Conservation (phyloP, 2,113 vertebrate species). For the Labeo catla region DNA sequence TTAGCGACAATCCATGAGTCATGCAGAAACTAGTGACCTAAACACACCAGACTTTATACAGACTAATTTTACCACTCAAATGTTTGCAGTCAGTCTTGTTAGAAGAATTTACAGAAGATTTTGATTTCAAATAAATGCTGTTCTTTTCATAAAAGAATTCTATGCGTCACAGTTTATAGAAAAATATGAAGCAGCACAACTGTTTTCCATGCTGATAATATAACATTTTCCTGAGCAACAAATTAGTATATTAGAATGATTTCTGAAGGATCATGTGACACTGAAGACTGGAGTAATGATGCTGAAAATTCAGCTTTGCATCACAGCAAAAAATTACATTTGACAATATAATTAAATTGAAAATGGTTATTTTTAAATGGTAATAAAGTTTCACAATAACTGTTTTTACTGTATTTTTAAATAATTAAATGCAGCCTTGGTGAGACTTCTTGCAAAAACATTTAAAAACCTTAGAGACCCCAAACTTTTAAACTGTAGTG, state of each 20-base stretch:
- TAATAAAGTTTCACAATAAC: neutral
- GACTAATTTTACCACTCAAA: neutral
- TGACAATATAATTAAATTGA: neutral
- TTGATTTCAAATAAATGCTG: no score
- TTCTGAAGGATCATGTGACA: neutral
- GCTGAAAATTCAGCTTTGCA: neutral
- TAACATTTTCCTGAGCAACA: neutral
- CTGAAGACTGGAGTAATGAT: slow-evolving; percentile 3
- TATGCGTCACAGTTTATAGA: no score
- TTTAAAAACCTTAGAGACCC: neutral
- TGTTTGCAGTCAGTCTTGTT: neutral
- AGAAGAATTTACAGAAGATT: no score
- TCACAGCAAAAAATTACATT: neutral
- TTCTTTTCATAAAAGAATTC: no score
- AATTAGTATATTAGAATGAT: neutral
- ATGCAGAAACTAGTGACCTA: neutral
- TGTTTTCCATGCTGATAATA: neutral
- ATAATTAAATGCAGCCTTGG: neutral
- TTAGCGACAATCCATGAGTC: neutral
- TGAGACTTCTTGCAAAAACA: neutral
- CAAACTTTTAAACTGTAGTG: neutral
- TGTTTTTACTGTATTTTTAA: neutral
- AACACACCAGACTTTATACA: neutral
- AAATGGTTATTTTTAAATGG: neutral
- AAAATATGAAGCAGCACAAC: neutral